Conservation (phyloP, 2,797 vertebrate species). For the Chelonia mydas region DNA sequence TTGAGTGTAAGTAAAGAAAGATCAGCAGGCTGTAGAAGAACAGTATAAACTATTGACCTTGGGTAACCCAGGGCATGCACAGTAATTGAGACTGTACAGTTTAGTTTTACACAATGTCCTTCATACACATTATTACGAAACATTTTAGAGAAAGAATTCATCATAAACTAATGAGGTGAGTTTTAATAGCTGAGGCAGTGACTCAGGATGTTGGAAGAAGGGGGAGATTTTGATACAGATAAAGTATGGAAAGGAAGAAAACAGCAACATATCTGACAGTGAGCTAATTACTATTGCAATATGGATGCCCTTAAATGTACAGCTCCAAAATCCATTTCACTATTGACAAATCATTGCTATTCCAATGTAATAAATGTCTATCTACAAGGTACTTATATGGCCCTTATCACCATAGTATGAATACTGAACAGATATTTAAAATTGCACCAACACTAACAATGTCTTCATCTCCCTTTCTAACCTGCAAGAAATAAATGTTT, state of each 20-base stretch:
- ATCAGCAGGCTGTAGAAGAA: not conserved
- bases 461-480: not conserved
- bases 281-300: not conserved
- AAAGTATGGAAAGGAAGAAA: not conserved
- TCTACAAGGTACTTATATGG: not conserved
- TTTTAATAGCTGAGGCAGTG: not conserved
- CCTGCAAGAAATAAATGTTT: not conserved
- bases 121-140: not conserved
- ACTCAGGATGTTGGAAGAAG: constrained; percentile 5
- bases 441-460: not conserved
- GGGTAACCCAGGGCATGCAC: not conserved
- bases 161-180: not conserved
- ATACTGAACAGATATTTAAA: not conserved
- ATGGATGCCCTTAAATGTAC: not conserved
- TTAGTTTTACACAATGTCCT: not conserved
- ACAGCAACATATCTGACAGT: not conserved
- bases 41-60: not conserved
- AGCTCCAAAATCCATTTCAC: not conserved
- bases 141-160: not conserved
- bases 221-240: not conserved
- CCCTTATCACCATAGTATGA: not conserved
- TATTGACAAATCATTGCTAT: not conserved
- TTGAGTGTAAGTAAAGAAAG: not conserved
- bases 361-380: not conserved
- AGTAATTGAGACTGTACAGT: not conserved